Conservation (phyloP, 1,140 invertebrate genomes). For the Saccostrea cuccullata region DNA sequence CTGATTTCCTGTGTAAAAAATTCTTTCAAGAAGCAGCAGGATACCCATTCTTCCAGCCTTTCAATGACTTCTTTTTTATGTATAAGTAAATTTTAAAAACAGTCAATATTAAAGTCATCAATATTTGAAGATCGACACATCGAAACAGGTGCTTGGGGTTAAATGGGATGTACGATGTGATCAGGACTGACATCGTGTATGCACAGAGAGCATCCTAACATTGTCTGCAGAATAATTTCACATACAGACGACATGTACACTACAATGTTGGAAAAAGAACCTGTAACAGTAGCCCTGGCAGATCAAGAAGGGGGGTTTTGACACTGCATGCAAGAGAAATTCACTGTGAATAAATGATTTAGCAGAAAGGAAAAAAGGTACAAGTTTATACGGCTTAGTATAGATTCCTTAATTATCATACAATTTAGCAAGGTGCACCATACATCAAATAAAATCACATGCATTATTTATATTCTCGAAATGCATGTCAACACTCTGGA, state of each 20-base stretch:
- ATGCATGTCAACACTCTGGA: too few species aligned
- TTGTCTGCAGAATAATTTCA: not conserved
- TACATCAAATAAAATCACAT: too few species aligned
- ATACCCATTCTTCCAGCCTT: not conserved
- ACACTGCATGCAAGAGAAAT: not conserved
- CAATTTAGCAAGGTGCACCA: too few species aligned
- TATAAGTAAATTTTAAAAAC: not conserved
- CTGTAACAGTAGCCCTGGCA: not conserved
- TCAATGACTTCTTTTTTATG: not conserved
- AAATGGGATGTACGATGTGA: not conserved
- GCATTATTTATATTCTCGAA: too few species aligned
- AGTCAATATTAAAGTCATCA: not conserved
- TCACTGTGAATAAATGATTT: not conserved
- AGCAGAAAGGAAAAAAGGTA: too few species aligned
- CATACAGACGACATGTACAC: not conserved
- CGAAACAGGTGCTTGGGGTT: not conserved
- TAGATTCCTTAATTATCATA: too few species aligned
- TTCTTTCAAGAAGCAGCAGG: not conserved
- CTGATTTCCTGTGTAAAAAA: not conserved
- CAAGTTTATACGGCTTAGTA: too few species aligned
- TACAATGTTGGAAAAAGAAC: not conserved
- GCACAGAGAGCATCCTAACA: not conserved
- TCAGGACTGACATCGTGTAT: not conserved
- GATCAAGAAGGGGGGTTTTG: not conserved
- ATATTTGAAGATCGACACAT: not conserved